Conservation (phyloP, 2,797 vertebrate genomes). For the Silurus lanzhouensis region DNA sequence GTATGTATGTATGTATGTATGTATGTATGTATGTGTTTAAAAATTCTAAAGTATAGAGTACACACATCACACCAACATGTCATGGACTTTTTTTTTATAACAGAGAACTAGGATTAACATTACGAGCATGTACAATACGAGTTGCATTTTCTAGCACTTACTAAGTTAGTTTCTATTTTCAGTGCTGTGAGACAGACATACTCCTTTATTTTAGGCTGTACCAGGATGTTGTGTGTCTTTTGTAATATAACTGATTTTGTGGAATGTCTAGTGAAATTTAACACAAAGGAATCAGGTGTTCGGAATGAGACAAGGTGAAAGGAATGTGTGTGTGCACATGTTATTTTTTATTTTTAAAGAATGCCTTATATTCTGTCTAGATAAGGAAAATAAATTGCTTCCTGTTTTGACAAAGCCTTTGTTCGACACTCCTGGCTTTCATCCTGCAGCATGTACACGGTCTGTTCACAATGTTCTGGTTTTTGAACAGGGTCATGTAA, state of each 20-base stretch:
- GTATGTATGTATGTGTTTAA: no score
- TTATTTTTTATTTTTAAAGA: constrained; percentile 10
- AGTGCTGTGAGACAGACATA: neutral
- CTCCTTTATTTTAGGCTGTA: neutral
- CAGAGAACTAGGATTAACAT: neutral
- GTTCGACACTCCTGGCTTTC: neutral
- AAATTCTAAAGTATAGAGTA: no score
- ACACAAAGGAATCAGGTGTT: no score
- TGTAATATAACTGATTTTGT: neutral
- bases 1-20: no score
- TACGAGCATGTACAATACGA: neutral
- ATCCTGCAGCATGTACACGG: neutral
- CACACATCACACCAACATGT: no score
- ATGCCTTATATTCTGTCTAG: neutral
- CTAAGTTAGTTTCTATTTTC: neutral
- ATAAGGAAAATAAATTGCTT: neutral
- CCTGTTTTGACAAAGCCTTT: constrained; percentile 7
- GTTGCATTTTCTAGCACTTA: neutral
- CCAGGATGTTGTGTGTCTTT: neutral
- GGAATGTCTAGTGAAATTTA: neutral
- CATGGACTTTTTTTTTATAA: neutral
- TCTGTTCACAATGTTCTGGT: constrained; percentile 5
- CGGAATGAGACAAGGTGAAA: neutral
- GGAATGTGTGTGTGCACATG: neutral
- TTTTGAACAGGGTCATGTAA: neutral